A percentile compares a stretch with the other conserved stretches of the same genome.
phyloP scores from a whole-genome alignment of 2,113 vertebrate species.

The Dipodomys stephensi region DNA sequence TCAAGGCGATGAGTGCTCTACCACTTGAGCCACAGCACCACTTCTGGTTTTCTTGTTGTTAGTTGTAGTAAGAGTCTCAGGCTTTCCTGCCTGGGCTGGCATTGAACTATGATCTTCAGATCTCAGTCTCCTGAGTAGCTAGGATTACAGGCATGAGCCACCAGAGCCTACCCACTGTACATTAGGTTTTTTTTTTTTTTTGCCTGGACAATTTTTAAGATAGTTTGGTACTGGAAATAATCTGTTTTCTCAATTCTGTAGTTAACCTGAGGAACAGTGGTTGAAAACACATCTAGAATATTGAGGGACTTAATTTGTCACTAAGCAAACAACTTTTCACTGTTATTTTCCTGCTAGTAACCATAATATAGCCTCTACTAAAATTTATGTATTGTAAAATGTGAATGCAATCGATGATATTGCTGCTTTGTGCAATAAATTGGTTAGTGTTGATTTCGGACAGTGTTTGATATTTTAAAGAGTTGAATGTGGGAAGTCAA shows the following conservation, averaged over 20 bases:
- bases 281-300: conserved; percentile 47
- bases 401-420: background rate
- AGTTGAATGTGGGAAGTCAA: conserved; percentile 53
- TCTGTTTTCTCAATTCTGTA: conserved; percentile 56
- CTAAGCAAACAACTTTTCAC: conserved; percentile 47
- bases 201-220: conserved; percentile 11
- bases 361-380: background rate
- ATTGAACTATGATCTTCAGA: too few species aligned
- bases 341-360: conserved; percentile 30
- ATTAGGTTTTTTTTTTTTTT: conserved; percentile 49
- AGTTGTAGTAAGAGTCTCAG: too few species aligned
- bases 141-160: too few species aligned
- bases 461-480: conserved; percentile 59
- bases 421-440: conserved; percentile 57
- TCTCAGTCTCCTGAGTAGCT: too few species aligned
- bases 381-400: conserved; percentile 40
- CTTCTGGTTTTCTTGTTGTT: too few species aligned
- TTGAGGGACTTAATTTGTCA: conserved; percentile 44
- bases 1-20: too few species aligned
- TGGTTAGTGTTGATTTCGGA: conserved; percentile 70
- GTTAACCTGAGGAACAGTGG: conserved; percentile 46
- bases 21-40: too few species aligned
- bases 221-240: conserved; percentile 38
- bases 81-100: too few species aligned
- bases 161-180: background rate